A percentile compares a stretch with the other conserved stretches of the same genome.
Conservation (phyloP, 2,797 vertebrate species). For the Hypotaenidia philippensis region DNA sequence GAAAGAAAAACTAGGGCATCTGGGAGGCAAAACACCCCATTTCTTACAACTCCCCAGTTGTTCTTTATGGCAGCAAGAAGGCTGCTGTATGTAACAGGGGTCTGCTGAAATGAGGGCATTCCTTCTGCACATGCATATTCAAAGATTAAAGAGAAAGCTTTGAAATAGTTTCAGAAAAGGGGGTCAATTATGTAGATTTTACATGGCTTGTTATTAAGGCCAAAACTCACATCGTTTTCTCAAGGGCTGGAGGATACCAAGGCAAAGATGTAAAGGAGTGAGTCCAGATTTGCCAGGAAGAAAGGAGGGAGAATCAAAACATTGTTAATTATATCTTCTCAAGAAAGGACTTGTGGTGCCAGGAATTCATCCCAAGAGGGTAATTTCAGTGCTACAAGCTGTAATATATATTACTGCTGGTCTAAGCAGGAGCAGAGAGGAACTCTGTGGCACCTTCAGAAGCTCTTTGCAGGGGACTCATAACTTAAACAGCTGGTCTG, state of each 20-base stretch:
- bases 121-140: slow-evolving; percentile 51
- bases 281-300: slow-evolving; percentile 16
- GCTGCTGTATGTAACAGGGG: slow-evolving; percentile 19
- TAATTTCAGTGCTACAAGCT: slow-evolving; percentile 47
- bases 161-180: slow-evolving; percentile 66
- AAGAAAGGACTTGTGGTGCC: background rate
- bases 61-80: slow-evolving; percentile 22
- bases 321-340: slow-evolving; percentile 50
- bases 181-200: slow-evolving; percentile 76
- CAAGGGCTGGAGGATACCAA: slow-evolving; percentile 42
- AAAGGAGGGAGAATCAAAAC: slow-evolving; percentile 47
- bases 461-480: background rate
- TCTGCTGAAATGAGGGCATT: slow-evolving; percentile 53
- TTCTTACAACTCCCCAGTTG: slow-evolving; percentile 25
- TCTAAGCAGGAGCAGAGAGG: slow-evolving; percentile 24
- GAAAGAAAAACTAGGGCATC: slow-evolving; percentile 41
- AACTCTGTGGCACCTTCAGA: background rate
- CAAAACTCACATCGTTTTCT: slow-evolving; percentile 44
- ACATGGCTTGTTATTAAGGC: slow-evolving; percentile 63
- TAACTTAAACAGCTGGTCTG: background rate
- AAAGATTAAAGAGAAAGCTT: slow-evolving; percentile 67
- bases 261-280: slow-evolving; percentile 14
- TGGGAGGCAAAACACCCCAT: background rate
- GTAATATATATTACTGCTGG: slow-evolving; percentile 22
- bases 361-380: slow-evolving; percentile 37